Evolutionary conservation across 2,797 vertebrate genomes (phyloP).

Genomic region (Cossypha niveicapilla): DNA sequence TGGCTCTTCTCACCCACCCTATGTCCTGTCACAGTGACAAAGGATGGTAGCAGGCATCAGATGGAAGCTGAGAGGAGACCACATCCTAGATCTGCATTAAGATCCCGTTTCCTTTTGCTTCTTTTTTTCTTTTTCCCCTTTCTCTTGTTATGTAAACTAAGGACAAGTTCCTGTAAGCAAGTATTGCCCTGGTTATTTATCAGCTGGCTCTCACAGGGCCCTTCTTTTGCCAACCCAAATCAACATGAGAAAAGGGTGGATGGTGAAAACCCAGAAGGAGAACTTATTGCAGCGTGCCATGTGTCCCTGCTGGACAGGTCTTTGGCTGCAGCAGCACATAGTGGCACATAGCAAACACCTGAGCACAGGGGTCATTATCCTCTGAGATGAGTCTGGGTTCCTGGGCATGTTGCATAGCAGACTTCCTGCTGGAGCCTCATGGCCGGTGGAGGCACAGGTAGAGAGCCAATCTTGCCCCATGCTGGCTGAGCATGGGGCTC

Average conservation of each 20-base stretch:
- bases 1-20: neutral
- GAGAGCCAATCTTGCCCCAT: accelerated
- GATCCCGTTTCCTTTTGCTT: too few species aligned
- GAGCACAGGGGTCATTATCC: neutral
- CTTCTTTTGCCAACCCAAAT: neutral
- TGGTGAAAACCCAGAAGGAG: neutral
- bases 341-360: too few species aligned
- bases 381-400: neutral
- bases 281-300: neutral
- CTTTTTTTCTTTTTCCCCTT: accelerated
- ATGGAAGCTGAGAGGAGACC: neutral
- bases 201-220: neutral
- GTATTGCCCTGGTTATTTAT: neutral
- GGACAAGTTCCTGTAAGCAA: neutral
- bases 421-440: neutral
- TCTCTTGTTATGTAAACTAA: neutral
- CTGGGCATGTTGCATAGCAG: neutral
- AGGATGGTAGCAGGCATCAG: neutral
- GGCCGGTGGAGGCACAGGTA: neutral
- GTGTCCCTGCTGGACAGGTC: neutral
- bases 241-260: neutral
- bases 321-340: neutral
- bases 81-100: neutral
- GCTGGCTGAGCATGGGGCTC: neutral
- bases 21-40: neutral